These are phyloP conservation scores for Melanargia galathea DNA, from an alignment of 2,888 invertebrate species.

Conservation along the genomic window DNA sequence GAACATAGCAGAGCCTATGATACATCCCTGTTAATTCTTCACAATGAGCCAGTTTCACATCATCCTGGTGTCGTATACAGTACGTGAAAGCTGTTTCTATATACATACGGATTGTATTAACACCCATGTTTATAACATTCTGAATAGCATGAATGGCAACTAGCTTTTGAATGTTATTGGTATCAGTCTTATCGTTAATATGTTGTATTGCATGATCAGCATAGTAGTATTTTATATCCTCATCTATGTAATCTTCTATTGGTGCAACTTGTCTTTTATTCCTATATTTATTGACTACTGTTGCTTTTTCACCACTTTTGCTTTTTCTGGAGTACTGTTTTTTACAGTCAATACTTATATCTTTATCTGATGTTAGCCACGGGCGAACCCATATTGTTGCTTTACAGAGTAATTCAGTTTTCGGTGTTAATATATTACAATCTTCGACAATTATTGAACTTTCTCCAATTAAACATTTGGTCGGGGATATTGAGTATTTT, in stretches of 20 bases:
- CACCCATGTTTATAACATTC: constrained; percentile 55
- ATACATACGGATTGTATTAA: constrained; percentile 59
- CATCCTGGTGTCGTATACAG: constrained; percentile 55
- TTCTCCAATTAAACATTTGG: constrained; percentile 39
- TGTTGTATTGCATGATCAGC: constrained; percentile 58
- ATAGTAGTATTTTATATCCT: constrained; percentile 60
- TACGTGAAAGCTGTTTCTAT: constrained; percentile 64
- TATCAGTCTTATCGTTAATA: constrained; percentile 52
- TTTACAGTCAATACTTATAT: constrained; percentile 43
- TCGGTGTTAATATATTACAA: constrained; percentile 45
- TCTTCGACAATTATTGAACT: constrained; percentile 32
- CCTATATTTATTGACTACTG: constrained; percentile 39
- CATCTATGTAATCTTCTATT: constrained; percentile 57
- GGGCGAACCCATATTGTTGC: constrained; percentile 43
- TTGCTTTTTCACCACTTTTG: constrained; percentile 22
- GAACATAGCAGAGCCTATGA: constrained; percentile 61
- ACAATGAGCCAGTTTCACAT: constrained; percentile 51
- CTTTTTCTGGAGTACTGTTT: constrained; percentile 27
- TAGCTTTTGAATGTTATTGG: constrained; percentile 63
- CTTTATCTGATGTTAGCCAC: constrained; percentile 39
- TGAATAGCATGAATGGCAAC: constrained; percentile 58
- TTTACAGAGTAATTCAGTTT: constrained; percentile 44
- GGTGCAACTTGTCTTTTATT: constrained; percentile 47
- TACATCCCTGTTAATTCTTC: constrained; percentile 62
- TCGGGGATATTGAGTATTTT: constrained; percentile 42